Evolutionary conservation across 2,888 invertebrate genomes (phyloP), one percentile per base, ranked within the genome.

Genomic region (Athalia rosae): DNA sequence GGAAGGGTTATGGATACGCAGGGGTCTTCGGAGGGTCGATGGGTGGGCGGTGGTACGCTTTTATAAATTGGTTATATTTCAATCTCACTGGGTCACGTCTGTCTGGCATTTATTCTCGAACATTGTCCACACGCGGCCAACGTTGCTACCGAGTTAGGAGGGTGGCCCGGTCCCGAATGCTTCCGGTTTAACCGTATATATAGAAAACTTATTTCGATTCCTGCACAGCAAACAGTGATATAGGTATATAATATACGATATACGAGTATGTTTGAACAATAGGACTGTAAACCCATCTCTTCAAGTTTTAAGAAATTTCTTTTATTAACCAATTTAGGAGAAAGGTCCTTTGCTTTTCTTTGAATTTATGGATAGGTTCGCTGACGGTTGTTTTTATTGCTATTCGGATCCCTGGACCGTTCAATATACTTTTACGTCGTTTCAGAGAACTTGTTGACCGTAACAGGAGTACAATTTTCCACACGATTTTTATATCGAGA

Each of bases 251-350:
- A 71, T 58, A 71, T 13, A 71, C 28, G 50, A 74, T 59, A 48
- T 5, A 7, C 7, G n/a, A 41, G 8, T 48, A 59, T 9, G 59
- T 74, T 61, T 48, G 62, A 74, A 74, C 59, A 62, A 61, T 61
- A 50, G 6, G n/a, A 48, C 15, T 41, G 11, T 56, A 41, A 28
- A 74, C 13, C 48, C 59, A 74, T 74, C 61, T 50, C 50, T 47
- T 50, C 74, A 15, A 74, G 15, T 74, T 74, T 74, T 61, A 53
- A 74, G 61, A 61, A 74, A 74, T 61, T 74, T 74, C 47, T 74
- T 74, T 74, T 74, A 74, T 74, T 74, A 74, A 74, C 74, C 74
- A 74, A 74, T 74, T 74, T 61, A 41, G 61, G 62, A 74, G 45
- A 62, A 74, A 74, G 74, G 74, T 74, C 74, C 62, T 48, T 48